phyloP scores from a whole-genome alignment of 2,888 invertebrate species.

The Callosobruchus maculatus region DNA sequence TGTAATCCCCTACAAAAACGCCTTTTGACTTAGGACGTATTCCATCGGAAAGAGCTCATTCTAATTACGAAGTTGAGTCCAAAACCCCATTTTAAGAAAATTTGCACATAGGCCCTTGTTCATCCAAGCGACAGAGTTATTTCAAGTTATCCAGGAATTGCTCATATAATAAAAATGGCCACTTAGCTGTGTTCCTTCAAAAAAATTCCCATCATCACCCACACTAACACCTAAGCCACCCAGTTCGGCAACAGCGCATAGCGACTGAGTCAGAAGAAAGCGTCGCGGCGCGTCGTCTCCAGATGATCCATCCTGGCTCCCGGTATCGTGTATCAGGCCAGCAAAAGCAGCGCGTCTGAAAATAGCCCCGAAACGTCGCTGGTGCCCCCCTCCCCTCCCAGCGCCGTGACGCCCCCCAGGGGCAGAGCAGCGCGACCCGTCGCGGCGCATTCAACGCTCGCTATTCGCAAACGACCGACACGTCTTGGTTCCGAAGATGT shows the following conservation, averaged over 20 bases:
- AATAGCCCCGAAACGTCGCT: constrained; percentile 37
- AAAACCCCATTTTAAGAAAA: too few relatives aligned
- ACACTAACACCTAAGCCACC: background rate
- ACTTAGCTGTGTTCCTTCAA: too few relatives aligned
- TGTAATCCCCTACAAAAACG: too few relatives aligned
- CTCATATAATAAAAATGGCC: too few relatives aligned
- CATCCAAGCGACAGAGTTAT: too few relatives aligned
- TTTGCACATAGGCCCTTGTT: too few relatives aligned
- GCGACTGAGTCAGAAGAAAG: background rate
- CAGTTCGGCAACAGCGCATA: background rate
- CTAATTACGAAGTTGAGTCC: too few relatives aligned
- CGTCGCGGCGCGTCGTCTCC: background rate
- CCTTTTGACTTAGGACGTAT: too few relatives aligned
- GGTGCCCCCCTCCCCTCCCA: constrained; percentile 16
- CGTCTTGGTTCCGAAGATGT: constrained; percentile 69
- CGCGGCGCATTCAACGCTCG: constrained; percentile 71
- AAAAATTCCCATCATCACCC: background rate
- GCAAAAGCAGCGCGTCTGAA: constrained; percentile 29
- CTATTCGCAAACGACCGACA: constrained; percentile 88
- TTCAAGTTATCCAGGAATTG: too few relatives aligned
- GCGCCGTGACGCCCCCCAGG: constrained; percentile 13
- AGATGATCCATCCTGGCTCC: constrained; percentile 1
- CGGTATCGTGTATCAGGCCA: constrained; percentile 28
- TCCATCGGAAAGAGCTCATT: too few relatives aligned
- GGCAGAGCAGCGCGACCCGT: constrained; percentile 29